phyloP scores from a whole-genome alignment of 2,113 vertebrate genomes.

The Esox niger region DNA sequence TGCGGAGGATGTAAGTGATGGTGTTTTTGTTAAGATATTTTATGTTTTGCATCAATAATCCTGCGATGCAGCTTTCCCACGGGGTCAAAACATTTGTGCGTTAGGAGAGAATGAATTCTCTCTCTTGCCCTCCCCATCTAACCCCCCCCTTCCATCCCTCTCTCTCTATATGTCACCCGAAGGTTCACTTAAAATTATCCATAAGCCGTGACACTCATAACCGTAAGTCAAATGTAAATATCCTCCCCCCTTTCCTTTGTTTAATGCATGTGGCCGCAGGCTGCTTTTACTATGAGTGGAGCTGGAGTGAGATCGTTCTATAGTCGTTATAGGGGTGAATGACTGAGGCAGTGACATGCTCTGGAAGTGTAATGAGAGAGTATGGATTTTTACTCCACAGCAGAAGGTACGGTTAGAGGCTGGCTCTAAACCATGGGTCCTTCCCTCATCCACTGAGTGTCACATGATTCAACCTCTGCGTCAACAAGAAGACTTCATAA shows the following conservation, averaged over 20 bases:
- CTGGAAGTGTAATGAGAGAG: conserved; percentile 55
- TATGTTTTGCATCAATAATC: not conserved
- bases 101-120: conserved; percentile 4
- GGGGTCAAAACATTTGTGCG: not conserved
- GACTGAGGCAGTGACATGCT: conserved; percentile 12
- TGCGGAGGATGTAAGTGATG: too few species aligned
- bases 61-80: not conserved
- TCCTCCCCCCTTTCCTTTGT: conserved; percentile 40
- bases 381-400: conserved; percentile 4
- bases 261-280: conserved; percentile 38
- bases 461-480: conserved; percentile 40
- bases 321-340: conserved; percentile 51
- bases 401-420: conserved; percentile 16
- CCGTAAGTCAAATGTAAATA: conserved; percentile 58
- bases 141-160: conserved; percentile 11
- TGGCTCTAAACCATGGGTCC: not conserved
- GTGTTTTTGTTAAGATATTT: not conserved
- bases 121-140: conserved; percentile 19
- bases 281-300: conserved; percentile 53
- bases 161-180: conserved; percentile 16
- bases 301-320: conserved; percentile 52
- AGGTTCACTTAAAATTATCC: conserved; percentile 23
- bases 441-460: conserved; percentile 33
- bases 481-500: conserved; percentile 37
- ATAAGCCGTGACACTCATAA: conserved; percentile 38